Conservation (phyloP, 2,797 vertebrate genomes). For the Pseudotriccus pelzelni region DNA sequence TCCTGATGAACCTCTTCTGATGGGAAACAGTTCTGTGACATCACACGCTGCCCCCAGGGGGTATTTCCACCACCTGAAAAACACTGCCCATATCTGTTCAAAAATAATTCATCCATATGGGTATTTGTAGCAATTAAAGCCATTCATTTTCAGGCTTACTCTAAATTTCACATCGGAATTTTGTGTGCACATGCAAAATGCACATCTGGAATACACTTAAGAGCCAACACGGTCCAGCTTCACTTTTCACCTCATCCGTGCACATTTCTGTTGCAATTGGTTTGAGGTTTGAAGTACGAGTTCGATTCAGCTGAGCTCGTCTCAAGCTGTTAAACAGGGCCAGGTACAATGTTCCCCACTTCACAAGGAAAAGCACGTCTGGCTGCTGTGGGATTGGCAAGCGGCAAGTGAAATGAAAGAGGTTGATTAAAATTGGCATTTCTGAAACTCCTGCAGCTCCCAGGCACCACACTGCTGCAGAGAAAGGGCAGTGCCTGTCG, state of each 20-base stretch:
- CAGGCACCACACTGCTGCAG: background rate
- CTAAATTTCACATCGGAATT: background rate
- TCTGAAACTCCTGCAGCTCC: conserved; percentile 10
- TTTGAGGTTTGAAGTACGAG: background rate
- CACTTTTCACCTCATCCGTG: rapidly evolving
- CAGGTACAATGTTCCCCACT: background rate
- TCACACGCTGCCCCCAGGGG: rapidly evolving
- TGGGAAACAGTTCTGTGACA: rapidly evolving
- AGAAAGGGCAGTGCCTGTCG: background rate
- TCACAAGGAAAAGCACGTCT: background rate
- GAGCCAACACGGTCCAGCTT: background rate
- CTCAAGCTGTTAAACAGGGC: background rate
- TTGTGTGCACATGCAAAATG: background rate
- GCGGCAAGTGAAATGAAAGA: background rate
- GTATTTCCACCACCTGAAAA: background rate
- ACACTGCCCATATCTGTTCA: background rate
- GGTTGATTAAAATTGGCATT: conserved; percentile 46
- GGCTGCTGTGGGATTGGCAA: background rate
- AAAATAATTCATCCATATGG: background rate
- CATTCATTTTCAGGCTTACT: background rate
- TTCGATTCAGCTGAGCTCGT: background rate
- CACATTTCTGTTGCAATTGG: background rate
- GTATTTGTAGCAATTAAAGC: background rate
- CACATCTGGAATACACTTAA: rapidly evolving
- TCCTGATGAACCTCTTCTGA: background rate